These are phyloP conservation scores for Lophura nycthemera DNA, from an alignment of 2,113 vertebrate species.

Conservation along the genomic window DNA sequence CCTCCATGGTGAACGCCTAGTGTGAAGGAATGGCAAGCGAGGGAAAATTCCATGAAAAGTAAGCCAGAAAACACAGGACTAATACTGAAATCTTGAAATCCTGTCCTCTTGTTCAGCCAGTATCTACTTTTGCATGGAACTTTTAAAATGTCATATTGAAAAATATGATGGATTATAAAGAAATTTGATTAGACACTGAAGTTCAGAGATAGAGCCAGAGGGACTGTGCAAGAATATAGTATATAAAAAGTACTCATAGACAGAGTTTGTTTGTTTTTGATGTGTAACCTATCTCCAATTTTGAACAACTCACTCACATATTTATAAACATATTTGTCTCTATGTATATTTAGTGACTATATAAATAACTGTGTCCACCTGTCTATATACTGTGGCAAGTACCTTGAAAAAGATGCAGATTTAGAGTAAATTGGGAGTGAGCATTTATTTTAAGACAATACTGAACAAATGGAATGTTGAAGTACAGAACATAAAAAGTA, in stretches of 20 bases:
- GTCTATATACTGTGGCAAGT: not conserved
- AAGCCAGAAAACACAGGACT: not conserved
- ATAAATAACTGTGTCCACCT: not conserved
- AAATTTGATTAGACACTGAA: not conserved
- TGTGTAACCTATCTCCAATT: not conserved
- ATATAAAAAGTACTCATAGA: not conserved
- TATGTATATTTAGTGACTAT: not conserved
- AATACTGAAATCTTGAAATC: not conserved
- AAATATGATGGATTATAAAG: not conserved
- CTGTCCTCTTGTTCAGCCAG: not conserved
- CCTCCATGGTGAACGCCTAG: not conserved
- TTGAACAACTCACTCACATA: not conserved
- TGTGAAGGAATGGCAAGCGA: not conserved
- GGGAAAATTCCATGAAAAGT: not conserved
- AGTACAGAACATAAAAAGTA: not conserved
- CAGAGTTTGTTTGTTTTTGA: not conserved
- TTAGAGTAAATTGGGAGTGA: not conserved
- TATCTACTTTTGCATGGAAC: not conserved
- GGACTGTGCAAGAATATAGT: not conserved
- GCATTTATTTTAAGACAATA: not conserved
- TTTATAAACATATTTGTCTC: not conserved
- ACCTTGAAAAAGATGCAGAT: not conserved
- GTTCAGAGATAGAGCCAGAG: not conserved
- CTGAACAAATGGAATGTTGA: conserved; percentile 45
- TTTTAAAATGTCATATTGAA: not conserved